Evolutionary conservation across 2,113 vertebrate genomes (phyloP).

Genomic region (Psephotus haematonotus): DNA sequence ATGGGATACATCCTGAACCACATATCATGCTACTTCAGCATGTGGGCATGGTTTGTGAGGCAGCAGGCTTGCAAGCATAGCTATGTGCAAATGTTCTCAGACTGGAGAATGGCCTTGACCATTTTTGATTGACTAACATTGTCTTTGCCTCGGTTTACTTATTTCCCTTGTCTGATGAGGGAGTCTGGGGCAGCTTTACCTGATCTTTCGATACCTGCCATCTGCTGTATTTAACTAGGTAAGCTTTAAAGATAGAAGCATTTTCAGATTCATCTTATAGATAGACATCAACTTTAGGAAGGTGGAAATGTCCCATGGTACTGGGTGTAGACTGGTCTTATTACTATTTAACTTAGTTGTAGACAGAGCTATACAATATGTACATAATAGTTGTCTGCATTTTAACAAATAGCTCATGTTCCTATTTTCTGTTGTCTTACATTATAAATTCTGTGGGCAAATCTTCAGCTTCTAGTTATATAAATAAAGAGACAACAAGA

Average conservation of each 20-base stretch:
- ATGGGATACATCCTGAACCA: neutral
- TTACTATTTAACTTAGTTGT: neutral
- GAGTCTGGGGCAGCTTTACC: neutral
- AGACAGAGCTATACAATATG: neutral
- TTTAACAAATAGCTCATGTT: neutral
- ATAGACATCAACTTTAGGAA: neutral
- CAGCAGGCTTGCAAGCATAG: neutral
- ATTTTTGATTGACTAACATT: neutral
- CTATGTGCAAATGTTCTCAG: neutral
- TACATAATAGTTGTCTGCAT: neutral
- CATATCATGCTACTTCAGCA: neutral
- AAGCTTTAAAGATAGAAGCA: neutral
- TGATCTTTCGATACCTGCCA: neutral
- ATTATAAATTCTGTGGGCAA: neutral
- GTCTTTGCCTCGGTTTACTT: neutral
- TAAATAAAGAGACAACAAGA: neutral
- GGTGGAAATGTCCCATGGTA: neutral
- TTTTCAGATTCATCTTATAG: neutral
- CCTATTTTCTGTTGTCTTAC: neutral
- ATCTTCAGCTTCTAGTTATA: neutral
- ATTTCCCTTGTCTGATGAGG: neutral
- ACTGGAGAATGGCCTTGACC: neutral
- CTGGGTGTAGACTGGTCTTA: neutral
- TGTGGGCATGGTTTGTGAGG: fast-evolving
- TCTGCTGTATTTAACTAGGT: neutral